Percentiles rank a stretch among this genome's conserved stretches.
Conservation (phyloP, 2,888 invertebrate species). For the Prenolepis imparis region DNA sequence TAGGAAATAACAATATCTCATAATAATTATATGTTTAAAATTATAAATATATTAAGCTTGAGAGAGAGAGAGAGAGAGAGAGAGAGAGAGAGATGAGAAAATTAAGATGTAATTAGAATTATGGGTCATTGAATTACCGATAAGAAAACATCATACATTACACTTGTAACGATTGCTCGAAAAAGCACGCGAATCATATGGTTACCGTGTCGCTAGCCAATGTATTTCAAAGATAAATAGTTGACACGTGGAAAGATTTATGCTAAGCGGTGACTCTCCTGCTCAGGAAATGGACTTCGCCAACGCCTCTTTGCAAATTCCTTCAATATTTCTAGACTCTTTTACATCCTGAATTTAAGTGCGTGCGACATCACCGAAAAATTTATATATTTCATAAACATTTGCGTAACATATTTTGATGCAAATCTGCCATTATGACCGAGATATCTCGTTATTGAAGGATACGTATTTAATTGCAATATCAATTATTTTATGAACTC, state of each 20-base stretch:
- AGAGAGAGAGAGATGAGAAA: neutral
- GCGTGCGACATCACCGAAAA: neutral
- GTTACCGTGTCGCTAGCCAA: slow-evolving; percentile 27
- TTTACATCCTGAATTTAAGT: slow-evolving; percentile 8
- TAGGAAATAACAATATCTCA: neutral
- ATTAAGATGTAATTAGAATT: neutral
- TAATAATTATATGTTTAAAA: neutral
- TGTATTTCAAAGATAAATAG: slow-evolving; percentile 53
- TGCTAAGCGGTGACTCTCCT: slow-evolving; percentile 11
- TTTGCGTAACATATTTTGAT: slow-evolving; percentile 10
- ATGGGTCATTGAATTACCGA: neutral
- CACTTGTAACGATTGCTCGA: neutral
- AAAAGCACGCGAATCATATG: slow-evolving; percentile 32
- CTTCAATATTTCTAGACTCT: slow-evolving; percentile 28
- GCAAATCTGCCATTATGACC: neutral
- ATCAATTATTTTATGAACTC: slow-evolving; percentile 1
- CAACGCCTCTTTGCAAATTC: slow-evolving; percentile 32
- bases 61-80: no score
- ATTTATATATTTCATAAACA: neutral
- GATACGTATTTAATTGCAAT: slow-evolving; percentile 9
- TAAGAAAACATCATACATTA: neutral
- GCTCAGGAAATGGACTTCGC: slow-evolving; percentile 46
- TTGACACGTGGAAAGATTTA: slow-evolving; percentile 43
- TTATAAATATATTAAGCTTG: neutral
- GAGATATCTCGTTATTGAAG: neutral